Evolutionary conservation across 23 tunicate genomes (phyloP), one percentile per base, ranked within the genome.

Genomic region (Diplosoma virens): DNA sequence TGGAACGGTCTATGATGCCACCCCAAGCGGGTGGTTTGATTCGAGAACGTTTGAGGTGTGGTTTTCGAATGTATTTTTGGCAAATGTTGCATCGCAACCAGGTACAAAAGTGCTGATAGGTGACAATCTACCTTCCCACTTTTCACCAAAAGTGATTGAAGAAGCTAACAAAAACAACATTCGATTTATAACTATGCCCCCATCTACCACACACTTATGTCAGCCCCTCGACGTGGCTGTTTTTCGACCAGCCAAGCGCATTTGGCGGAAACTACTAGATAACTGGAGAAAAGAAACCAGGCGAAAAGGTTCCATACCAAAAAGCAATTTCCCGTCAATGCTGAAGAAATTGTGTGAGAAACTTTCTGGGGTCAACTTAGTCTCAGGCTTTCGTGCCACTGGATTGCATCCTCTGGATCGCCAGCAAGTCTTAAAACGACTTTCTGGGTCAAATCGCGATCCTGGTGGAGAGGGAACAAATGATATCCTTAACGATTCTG

Each of bases 1-100:
- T 72, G 63, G 46, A 4, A 47, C 78, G 11, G 78, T 72, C 48
- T 72, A 26, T 72, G 78, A 67, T 33, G 20, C 28, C 52, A 18
- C 74, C 23, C 34, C 34, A 67, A 67, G 52, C 28, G 52, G 52
- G 25, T 67, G 74, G 52, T 34, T 67, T 25, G 74, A 67, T 73
- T 50, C 67, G 16, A 14, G 37, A 52, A 67, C 74, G 27, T 67
- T 67, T 36, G 74, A 67, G 74, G 24, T 67, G 25, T 67, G 52
- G 50, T 67, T 67, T 36, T 9, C 9, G 52, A 67, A 33, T 17
- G n/a, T 67, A 4, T 67, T 34, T 25, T 9, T 34, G 34, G 25
- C 74, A 17, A 67, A 67, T 36, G 74, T 21, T 34, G n/a, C n/a
- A n/a, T n/a, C n/a, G n/a, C n/a, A n/a, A n/a, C n/a, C n/a, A n/a